Evolutionary conservation across 2,888 invertebrate genomes (phyloP).

Genomic region (Aporophyla lueneburgensis): DNA sequence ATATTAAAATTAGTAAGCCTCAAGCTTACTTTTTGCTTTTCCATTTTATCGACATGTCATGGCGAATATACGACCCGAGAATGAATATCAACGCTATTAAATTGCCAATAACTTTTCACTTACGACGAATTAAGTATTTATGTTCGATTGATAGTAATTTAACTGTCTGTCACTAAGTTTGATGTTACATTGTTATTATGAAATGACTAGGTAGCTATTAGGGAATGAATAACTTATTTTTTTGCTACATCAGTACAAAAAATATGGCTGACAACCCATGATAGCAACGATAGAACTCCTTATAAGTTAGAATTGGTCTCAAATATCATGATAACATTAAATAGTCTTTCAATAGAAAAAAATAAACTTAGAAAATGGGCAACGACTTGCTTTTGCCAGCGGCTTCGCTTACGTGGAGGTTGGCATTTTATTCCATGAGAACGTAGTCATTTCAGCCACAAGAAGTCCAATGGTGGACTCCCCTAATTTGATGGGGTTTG

Average conservation of each 20-base stretch:
- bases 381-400: too few species aligned
- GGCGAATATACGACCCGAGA: neutral
- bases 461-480: too few species aligned
- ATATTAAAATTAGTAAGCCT: constrained; percentile 37
- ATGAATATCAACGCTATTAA: constrained; percentile 43
- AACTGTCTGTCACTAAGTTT: constrained; percentile 19
- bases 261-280: neutral
- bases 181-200: constrained; percentile 6
- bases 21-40: constrained; percentile 34
- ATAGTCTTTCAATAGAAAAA: too few species aligned
- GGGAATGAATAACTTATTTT: neutral
- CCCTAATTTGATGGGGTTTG: too few species aligned
- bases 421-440: too few species aligned
- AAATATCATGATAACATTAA: too few species aligned
- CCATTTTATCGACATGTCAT: constrained; percentile 23
- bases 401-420: too few species aligned
- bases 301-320: too few species aligned
- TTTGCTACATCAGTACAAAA: neutral
- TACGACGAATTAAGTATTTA: constrained; percentile 40
- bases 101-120: constrained; percentile 49
- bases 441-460: too few species aligned
- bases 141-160: constrained; percentile 14
- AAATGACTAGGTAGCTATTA: neutral
- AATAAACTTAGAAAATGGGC: too few species aligned
- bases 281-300: neutral